Evolutionary conservation across 2,797 vertebrate species (phyloP), one percentile per base, ranked within the genome.

Genomic region (Silurus aristotelis): DNA sequence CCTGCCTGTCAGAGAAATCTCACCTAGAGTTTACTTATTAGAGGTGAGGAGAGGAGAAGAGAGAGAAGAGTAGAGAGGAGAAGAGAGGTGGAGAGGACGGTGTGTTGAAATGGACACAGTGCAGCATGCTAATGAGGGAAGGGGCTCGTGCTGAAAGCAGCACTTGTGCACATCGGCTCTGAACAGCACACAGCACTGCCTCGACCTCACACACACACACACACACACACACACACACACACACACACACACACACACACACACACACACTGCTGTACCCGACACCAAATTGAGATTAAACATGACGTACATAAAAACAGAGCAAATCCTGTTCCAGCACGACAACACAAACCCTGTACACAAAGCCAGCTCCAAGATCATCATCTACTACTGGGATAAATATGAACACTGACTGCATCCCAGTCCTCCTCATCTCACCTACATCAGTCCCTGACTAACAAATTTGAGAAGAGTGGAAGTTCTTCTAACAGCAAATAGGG

Each of bases 161-260:
- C 93, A 90, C 94, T 95, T 95, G 95, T 95, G 94, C 93, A 93
- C 90, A 92, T 92, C 94, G 93, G 94, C 94, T 80, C 89, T 91
- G 93, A 92, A 84, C 88, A 94, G 94, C 94, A 93, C 89, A 90
- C 91, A 89, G 91, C 89, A 76, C 85, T 88, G 90, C 90, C 88
- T 60, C 9, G 1, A 48, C 38, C 43, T 19, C 43, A 5, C 60
- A 8, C 68, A 5, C 64, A 3, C 58, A 14, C 58, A 14, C 58
- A 3, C 58, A 14, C 58, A 60, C 58, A 52, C 48, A 52, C 48
- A 52, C 58, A 14, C 58, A 60, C 58, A 60, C 58, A 60, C 58
- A 60, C 58, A 38, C 31, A 38, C 31, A 38, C 31, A 38, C 31
- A 38, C 2, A 38, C 43, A n/a, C 70, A 48, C 38, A 12, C 38